These are phyloP conservation scores for Megalopta genalis DNA, from an alignment of 1,140 invertebrate species.

Conservation along the genomic window DNA sequence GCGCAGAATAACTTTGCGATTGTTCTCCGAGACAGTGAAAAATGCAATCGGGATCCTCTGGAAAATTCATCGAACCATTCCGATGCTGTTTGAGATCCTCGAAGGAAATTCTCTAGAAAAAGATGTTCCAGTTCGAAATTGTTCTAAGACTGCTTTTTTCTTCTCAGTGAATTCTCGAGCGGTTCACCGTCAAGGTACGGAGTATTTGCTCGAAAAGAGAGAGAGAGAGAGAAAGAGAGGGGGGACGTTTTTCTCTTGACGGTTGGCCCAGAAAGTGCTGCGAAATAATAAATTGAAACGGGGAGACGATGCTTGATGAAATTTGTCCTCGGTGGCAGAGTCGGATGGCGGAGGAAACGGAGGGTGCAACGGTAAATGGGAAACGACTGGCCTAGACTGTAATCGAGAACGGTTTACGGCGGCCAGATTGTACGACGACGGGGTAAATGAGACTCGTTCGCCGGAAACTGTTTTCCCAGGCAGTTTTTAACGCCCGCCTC, in stretches of 20 bases:
- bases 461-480: no score
- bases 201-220: not conserved
- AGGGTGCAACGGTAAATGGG: not conserved
- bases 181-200: not conserved
- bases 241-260: not conserved
- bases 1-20: no score
- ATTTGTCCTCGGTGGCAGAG: not conserved
- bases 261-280: not conserved
- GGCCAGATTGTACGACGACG: not conserved
- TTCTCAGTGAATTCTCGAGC: not conserved
- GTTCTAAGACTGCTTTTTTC: no score
- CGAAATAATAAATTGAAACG: constrained; percentile 3
- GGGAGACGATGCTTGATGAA: not conserved
- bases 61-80: no score
- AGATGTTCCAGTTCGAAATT: no score
- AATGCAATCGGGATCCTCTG: no score
- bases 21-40: no score
- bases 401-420: constrained; percentile 15
- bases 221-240: no score
- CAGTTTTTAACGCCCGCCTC: no score
- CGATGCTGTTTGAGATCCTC: no score
- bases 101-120: no score
- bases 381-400: not conserved
- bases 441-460: not conserved
- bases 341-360: not conserved